These are phyloP conservation scores for Aplocera efformata DNA, from an alignment of 2,888 invertebrate genomes.

Conservation along the genomic window DNA sequence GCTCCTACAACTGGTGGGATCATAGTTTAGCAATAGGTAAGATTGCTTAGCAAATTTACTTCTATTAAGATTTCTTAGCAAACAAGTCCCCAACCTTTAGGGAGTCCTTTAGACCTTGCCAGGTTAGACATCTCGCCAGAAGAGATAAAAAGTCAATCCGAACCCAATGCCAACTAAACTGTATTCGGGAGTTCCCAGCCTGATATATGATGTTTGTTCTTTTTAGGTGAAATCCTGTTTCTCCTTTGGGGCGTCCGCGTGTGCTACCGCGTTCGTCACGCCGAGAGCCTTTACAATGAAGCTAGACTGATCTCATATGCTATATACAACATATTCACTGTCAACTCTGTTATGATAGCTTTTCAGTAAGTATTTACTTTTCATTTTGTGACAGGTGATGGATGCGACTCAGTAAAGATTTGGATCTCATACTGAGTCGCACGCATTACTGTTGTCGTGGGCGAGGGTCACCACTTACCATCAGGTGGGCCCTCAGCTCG, in stretches of 20 bases:
- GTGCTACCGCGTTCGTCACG: constrained; percentile 93
- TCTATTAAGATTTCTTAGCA: neutral
- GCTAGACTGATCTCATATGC: constrained; percentile 95
- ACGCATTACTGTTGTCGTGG: no score
- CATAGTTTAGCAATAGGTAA: constrained; percentile 93
- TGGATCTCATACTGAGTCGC: no score
- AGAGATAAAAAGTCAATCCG: no score
- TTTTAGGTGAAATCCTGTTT: constrained; percentile 87
- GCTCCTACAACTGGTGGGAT: constrained; percentile 97
- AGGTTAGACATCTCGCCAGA: no score
- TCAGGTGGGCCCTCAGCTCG: no score
- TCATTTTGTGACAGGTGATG: neutral
- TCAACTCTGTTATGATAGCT: constrained; percentile 95
- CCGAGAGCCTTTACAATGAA: constrained; percentile 95
- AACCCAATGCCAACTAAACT: no score
- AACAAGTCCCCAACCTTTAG: no score
- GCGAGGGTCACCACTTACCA: no score
- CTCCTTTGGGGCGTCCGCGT: constrained; percentile 92
- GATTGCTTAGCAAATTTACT: constrained; percentile 2
- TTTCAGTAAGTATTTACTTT: constrained; percentile 89
- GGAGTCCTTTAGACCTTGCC: no score
- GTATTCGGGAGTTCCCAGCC: no score
- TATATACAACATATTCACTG: constrained; percentile 95
- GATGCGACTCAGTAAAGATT: no score
- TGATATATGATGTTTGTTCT: constrained; percentile 1